Conservation (phyloP, 2,113 vertebrate species). For the Eonycteris spelaea region DNA sequence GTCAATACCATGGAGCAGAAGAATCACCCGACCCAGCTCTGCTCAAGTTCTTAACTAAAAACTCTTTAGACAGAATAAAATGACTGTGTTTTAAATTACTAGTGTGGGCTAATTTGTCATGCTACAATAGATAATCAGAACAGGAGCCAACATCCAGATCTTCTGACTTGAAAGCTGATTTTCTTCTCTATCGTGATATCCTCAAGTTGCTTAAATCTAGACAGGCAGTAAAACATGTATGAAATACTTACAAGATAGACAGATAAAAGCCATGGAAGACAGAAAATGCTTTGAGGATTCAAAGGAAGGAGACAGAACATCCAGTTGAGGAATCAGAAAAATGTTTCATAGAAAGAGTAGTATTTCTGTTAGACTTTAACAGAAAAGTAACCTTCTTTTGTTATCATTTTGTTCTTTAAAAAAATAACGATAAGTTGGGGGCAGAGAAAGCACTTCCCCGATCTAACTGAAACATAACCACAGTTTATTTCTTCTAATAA, state of each 20-base stretch:
- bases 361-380: neutral
- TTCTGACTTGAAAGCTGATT: neutral
- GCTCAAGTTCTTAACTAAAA: neutral
- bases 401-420: neutral
- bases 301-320: neutral
- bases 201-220: neutral
- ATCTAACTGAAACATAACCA: neutral
- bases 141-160: neutral
- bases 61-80: neutral
- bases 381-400: neutral
- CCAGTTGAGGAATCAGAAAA: neutral
- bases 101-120: neutral
- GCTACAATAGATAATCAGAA: neutral
- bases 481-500: neutral
- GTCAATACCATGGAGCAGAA: neutral
- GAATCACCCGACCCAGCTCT: neutral
- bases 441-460: rapidly evolving
- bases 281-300: neutral
- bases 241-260: neutral
- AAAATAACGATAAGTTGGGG: neutral
- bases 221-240: neutral
- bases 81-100: neutral
- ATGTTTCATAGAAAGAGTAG: neutral
- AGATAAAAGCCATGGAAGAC: neutral
- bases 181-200: neutral